These are phyloP conservation scores for Nudaria mundana DNA, from an alignment of 2,888 invertebrate genomes.

Conservation along the genomic window DNA sequence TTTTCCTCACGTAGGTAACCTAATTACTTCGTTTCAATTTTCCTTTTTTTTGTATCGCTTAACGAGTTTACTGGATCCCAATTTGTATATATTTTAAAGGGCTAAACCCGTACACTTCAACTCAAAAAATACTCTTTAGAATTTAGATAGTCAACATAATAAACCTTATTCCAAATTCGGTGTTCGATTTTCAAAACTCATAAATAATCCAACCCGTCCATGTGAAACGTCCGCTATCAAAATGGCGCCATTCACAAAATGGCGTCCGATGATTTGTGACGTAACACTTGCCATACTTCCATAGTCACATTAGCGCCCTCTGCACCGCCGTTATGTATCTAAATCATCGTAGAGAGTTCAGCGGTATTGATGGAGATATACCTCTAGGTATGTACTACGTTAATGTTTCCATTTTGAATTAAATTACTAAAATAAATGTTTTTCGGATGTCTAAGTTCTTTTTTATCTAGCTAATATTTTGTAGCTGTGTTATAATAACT, in stretches of 20 bases:
- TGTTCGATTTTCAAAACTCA: slow-evolving; percentile 5
- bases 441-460: neutral
- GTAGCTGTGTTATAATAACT: slow-evolving; percentile 16
- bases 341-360: slow-evolving; percentile 22
- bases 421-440: neutral
- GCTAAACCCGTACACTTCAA: neutral
- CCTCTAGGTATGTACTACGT: no score
- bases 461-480: no score
- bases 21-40: slow-evolving; percentile 24
- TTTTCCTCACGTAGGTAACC: slow-evolving; percentile 21
- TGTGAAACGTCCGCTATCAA: slow-evolving; percentile 24
- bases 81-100: slow-evolving; percentile 12
- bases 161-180: no score
- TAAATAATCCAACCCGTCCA: slow-evolving; percentile 12
- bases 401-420: slow-evolving; percentile 15
- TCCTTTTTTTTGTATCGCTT: slow-evolving; percentile 12
- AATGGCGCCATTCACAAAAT: slow-evolving; percentile 43
- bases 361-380: slow-evolving; percentile 17
- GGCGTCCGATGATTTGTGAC: slow-evolving; percentile 39
- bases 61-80: slow-evolving; percentile 19
- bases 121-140: neutral
- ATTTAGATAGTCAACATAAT: no score
- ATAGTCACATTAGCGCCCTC: slow-evolving; percentile 23
- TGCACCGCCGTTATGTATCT: slow-evolving; percentile 19
- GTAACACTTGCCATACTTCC: slow-evolving; percentile 25